Conservation (phyloP, 2,113 vertebrate species). For the Gadus chalcogrammus region DNA sequence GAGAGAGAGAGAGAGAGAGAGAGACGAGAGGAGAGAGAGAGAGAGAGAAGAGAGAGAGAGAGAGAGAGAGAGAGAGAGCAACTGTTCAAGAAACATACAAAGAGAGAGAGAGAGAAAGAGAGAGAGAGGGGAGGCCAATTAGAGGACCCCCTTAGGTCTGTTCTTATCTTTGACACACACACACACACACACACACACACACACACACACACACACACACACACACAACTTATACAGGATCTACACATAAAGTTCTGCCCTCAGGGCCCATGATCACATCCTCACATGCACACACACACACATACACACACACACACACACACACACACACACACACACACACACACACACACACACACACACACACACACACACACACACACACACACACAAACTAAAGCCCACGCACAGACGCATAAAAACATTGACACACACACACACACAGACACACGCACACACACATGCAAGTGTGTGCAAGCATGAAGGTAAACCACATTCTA, state of each 20-base stretch:
- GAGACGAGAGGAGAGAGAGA: conserved; percentile 2
- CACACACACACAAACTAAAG: no score
- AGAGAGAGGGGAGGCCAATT: conserved; percentile 59
- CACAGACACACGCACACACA: no score
- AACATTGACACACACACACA: background rate
- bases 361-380: no score
- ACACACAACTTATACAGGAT: conserved; percentile 34
- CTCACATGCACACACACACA: no score
- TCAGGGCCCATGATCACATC: conserved; percentile 9
- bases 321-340: background rate
- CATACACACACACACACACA: no score
- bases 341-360: no score
- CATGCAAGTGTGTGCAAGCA: no score
- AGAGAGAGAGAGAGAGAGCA: conserved; percentile 23
- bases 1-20: conserved; percentile 48
- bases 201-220: conserved; percentile 5
- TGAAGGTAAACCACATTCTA: no score
- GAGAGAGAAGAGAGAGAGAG: background rate
- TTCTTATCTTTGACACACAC: conserved; percentile 48
- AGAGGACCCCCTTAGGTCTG: conserved; percentile 54
- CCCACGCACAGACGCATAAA: no score
- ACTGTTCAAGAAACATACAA: no score
- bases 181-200: no score
- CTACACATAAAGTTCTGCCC: conserved; percentile 44
- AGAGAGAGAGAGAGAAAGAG: conserved; percentile 22